Evolutionary conservation across 2,888 invertebrate species (phyloP).

Genomic region (Rhagonycha lutea): DNA sequence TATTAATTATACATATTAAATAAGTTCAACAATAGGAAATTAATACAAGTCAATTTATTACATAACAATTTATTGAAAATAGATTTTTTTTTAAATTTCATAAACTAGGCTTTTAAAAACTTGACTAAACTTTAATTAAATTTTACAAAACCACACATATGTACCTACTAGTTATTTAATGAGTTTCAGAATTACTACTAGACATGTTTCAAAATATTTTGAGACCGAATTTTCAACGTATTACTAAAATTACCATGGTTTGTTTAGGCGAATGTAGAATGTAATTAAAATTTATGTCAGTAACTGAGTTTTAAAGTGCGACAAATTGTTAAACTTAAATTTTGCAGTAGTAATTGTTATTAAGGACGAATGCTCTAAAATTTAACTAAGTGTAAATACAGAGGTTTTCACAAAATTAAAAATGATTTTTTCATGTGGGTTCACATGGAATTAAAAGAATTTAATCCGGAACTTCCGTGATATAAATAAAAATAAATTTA

Average conservation of each 20-base stretch:
- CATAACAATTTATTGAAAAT: background rate
- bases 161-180: too few relatives aligned
- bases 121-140: background rate
- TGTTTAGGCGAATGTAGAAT: background rate
- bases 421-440: background rate
- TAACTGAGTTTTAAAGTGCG: background rate
- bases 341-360: background rate
- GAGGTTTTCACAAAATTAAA: background rate
- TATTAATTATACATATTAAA: too few relatives aligned
- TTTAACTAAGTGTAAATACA: background rate
- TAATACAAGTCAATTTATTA: background rate
- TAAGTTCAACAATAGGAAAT: too few relatives aligned
- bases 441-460: too few relatives aligned
- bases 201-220: background rate
- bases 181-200: background rate
- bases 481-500: too few relatives aligned
- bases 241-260: background rate
- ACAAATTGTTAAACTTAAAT: background rate
- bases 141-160: background rate
- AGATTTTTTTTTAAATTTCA: background rate
- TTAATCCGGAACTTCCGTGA: too few relatives aligned
- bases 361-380: background rate
- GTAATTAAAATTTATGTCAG: background rate
- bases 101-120: background rate
- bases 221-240: background rate